Evolutionary conservation across 1,140 invertebrate genomes (phyloP).

Genomic region (Dolichoris vasculosae): DNA sequence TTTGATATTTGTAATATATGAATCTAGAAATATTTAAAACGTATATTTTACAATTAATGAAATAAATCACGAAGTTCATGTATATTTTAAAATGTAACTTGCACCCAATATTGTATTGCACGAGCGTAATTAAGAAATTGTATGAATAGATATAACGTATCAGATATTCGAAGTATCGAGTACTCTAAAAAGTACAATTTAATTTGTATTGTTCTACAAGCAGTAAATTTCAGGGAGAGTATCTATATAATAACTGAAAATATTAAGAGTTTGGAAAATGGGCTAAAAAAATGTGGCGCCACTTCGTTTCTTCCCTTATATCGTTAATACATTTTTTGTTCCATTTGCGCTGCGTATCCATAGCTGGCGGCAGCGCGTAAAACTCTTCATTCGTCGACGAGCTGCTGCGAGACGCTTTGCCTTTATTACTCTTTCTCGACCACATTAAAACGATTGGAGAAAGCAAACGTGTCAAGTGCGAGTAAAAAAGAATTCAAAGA

Average conservation of each 20-base stretch:
- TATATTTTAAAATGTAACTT: too few species aligned
- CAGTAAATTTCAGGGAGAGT: neutral
- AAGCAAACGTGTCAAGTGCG: neutral
- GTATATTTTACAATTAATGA: too few species aligned
- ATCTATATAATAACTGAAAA: neutral
- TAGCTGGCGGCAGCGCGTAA: neutral
- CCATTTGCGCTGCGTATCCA: neutral
- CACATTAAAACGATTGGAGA: neutral
- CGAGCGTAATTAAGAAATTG: too few species aligned
- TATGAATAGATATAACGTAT: too few species aligned
- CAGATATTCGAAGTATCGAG: neutral
- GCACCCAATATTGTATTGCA: too few species aligned
- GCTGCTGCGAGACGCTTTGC: neutral
- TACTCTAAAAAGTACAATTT: neutral
- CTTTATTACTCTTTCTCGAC: slow-evolving; percentile 30
- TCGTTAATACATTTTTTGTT: neutral
- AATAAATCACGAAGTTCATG: too few species aligned
- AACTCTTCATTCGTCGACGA: neutral
- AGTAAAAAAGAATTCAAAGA: neutral
- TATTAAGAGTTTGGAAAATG: neutral
- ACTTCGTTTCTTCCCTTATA: neutral
- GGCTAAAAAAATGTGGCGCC: neutral
- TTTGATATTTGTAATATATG: too few species aligned
- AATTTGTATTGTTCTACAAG: neutral
- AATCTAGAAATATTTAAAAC: too few species aligned